A percentile compares a stretch with the other conserved stretches of the same genome.
These are phyloP conservation scores for Myripristis jacobus DNA, from an alignment of 2,797 vertebrate species.

Conservation along the genomic window DNA sequence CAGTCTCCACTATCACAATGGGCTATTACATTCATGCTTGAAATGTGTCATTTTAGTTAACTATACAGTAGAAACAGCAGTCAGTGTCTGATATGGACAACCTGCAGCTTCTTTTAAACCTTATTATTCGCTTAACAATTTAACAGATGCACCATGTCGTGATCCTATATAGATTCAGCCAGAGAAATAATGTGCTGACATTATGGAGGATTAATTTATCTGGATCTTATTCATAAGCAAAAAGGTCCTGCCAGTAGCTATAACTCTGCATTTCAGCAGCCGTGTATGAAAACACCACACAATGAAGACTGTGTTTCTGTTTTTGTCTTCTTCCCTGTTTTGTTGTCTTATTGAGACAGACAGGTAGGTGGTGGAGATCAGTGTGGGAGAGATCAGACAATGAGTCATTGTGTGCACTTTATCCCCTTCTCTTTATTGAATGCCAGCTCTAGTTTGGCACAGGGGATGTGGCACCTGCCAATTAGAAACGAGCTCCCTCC, in stretches of 20 bases:
- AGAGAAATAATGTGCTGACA: neutral
- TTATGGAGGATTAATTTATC: neutral
- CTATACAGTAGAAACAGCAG: neutral
- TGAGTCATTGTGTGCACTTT: constrained; percentile 40
- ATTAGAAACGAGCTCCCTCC: constrained; percentile 8
- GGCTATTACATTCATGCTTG: neutral
- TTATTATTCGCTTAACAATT: too few relatives aligned
- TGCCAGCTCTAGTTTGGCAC: constrained; percentile 19
- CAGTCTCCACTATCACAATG: neutral
- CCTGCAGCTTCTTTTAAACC: neutral
- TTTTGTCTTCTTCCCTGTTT: neutral
- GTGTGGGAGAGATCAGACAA: constrained; percentile 27
- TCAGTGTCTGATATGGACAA: neutral
- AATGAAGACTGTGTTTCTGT: constrained; percentile 17
- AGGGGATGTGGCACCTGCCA: constrained; percentile 22
- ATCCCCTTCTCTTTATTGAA: neutral
- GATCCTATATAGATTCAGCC: too few relatives aligned
- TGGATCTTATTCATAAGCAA: constrained; percentile 10
- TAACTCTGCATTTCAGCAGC: neutral
- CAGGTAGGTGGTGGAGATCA: constrained; percentile 18
- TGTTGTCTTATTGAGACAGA: neutral
- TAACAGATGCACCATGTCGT: too few relatives aligned
- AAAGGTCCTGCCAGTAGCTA: constrained; percentile 24
- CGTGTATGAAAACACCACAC: constrained; percentile 8
- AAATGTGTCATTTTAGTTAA: neutral